These are phyloP conservation scores for Serripes groenlandicus DNA, from an alignment of 2,888 invertebrate species.

Conservation along the genomic window DNA sequence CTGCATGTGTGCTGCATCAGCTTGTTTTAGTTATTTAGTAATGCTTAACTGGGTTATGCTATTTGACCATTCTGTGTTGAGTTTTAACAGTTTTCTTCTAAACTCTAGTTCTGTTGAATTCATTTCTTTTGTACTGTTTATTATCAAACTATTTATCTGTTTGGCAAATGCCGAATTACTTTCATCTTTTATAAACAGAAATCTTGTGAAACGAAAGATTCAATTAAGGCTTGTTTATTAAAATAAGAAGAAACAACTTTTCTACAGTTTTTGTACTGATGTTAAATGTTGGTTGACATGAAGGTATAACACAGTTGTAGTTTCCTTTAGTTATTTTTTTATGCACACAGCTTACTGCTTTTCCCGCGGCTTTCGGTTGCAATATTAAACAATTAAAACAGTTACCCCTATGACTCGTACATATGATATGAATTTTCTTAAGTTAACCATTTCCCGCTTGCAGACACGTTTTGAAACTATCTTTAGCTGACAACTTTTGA, in stretches of 20 bases:
- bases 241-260: neutral
- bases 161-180: too few species aligned
- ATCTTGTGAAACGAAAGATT: neutral
- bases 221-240: neutral
- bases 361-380: slow-evolving; percentile 4
- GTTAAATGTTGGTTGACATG: slow-evolving; percentile 6
- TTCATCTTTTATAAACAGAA: too few species aligned
- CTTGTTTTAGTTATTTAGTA: neutral
- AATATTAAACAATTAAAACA: neutral
- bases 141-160: too few species aligned
- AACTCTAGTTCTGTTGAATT: neutral
- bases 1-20: slow-evolving; percentile 32
- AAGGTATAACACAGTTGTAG: slow-evolving; percentile 19
- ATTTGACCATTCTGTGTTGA: slow-evolving; percentile 7
- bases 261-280: slow-evolving; percentile 20
- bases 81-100: slow-evolving; percentile 4
- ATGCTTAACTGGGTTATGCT: slow-evolving; percentile 26
- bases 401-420: neutral
- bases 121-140: too few species aligned
- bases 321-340: slow-evolving; percentile 8
- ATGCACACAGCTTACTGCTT: slow-evolving; percentile 19
- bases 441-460: too few species aligned
- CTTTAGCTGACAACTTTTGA: too few species aligned
- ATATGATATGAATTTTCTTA: too few species aligned
- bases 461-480: too few species aligned